Base-by-base conservation (phyloP, 2,797 vertebrate genomes). In the Chaenodraco wilsoni region DNA sequence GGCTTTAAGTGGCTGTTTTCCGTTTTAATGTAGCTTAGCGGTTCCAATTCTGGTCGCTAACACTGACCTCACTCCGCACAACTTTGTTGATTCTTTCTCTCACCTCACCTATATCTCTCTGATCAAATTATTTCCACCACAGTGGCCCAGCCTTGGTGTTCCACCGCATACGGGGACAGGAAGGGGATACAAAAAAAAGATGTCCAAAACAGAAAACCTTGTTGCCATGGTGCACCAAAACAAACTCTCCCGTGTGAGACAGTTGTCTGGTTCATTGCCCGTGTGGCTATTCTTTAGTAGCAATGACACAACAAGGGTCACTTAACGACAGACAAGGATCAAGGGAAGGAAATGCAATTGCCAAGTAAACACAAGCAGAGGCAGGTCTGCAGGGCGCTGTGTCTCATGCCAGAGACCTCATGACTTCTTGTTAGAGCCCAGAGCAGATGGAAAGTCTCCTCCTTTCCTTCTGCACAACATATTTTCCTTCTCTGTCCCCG, bases 141-240 rank as follows among this genome's bases (percentile, higher is more conserved):
- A 72, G 60, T 56, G 60, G 45, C 61, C 50, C 21, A 77, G 40
- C 55, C 58, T 45, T 63, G 58, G 51, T 69, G 74, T 44, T 75
- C 57, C 41, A 2, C 65, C 65, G 56, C 54, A 55, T 54, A 48
- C 23, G 17, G 48, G 64, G 74, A 83, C 79, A 87, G 80, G 78
- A 85, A 86, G 65, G 10, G 65, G 44, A 80, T 62, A 56, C 69
- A 56, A 67, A 79, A 69, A 87, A 79, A 74, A 83, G 48, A 82
- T 62, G 59, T 76, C 70, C 76, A 85, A 88, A 91, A 91, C 80
- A 87, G 84, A 93, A 27, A 89, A 83, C 75, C 72, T 54, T 1
- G 92, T 95, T 90, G 73, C 92, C 85, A 93, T 92, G 91, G 85
- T 21, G 62, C 87, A 78, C 46, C 87, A 93, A 92, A 95, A 94